Conservation (phyloP, 2,797 vertebrate species). For the Acanthornis magna region DNA sequence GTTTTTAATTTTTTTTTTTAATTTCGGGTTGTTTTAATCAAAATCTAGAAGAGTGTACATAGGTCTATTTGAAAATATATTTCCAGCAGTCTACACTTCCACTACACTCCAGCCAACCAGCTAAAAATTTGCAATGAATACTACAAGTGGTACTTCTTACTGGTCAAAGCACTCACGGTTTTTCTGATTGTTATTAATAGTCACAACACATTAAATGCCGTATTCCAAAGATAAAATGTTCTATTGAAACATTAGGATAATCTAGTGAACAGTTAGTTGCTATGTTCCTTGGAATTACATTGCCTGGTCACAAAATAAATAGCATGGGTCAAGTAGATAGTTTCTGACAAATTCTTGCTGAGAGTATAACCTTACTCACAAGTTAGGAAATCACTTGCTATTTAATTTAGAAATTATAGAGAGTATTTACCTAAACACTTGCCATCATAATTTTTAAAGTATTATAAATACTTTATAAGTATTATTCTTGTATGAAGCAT, state of each 20-base stretch:
- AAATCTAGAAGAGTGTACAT: not conserved
- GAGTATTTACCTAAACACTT: not conserved
- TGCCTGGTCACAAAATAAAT: not conserved
- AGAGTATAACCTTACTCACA: not conserved
- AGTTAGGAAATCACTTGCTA: not conserved
- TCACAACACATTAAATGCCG: not conserved
- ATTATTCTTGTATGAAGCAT: not conserved
- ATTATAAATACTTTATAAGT: too few species aligned
- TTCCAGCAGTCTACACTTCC: not conserved
- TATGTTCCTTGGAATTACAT: not conserved
- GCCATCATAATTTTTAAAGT: not conserved
- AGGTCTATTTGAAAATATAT: not conserved
- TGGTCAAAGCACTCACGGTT: not conserved
- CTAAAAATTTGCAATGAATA: not conserved
- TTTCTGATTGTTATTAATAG: not conserved
- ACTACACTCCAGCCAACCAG: not conserved
- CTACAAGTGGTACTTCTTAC: not conserved
- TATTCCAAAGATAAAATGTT: not conserved
- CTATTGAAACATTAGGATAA: not conserved
- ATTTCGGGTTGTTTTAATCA: not conserved
- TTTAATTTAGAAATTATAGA: not conserved
- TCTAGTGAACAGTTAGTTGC: not conserved
- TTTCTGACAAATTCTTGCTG: not conserved
- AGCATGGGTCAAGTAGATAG: not conserved
- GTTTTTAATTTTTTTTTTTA: not conserved